phyloP scores from a whole-genome alignment of 2,888 invertebrate species.

The Papilio elwesi region DNA sequence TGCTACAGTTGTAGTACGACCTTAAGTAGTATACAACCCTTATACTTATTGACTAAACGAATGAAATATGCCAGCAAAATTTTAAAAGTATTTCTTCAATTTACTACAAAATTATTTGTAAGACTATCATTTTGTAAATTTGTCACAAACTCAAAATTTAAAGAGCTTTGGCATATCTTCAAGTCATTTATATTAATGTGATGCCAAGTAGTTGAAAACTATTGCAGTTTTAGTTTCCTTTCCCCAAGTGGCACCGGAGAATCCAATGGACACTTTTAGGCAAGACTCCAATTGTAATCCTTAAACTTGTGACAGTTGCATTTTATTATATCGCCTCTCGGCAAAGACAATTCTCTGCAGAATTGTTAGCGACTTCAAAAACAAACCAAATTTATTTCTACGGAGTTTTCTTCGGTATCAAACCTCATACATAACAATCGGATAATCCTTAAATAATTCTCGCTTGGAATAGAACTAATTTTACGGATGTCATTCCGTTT shows the following conservation, averaged over 20 bases:
- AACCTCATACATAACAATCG: background rate
- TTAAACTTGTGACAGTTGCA: slow-evolving; percentile 15
- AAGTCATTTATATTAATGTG: slow-evolving; percentile 15
- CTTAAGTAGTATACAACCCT: too few relatives aligned
- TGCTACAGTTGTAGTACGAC: too few relatives aligned
- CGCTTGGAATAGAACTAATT: too few relatives aligned
- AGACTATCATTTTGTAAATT: background rate
- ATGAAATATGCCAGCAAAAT: too few relatives aligned
- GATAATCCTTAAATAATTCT: background rate
- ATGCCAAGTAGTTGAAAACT: slow-evolving; percentile 12
- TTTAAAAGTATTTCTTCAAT: too few relatives aligned
- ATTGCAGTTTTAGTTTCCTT: slow-evolving; percentile 27
- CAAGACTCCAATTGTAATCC: slow-evolving; percentile 16
- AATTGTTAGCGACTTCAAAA: slow-evolving; percentile 12
- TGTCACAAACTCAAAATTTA: background rate
- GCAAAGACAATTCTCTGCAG: slow-evolving; percentile 14
- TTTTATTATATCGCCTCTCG: slow-evolving; percentile 9
- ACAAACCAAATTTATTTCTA: slow-evolving; percentile 9
- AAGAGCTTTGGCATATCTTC: slow-evolving; percentile 15
- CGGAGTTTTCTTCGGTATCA: background rate
- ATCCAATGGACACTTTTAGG: slow-evolving; percentile 16
- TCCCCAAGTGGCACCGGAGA: background rate
- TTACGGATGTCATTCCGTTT: too few relatives aligned
- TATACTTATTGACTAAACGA: too few relatives aligned
- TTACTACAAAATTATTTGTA: background rate